phyloP scores from a whole-genome alignment of 2,113 vertebrate genomes.

The Scomber japonicus region DNA sequence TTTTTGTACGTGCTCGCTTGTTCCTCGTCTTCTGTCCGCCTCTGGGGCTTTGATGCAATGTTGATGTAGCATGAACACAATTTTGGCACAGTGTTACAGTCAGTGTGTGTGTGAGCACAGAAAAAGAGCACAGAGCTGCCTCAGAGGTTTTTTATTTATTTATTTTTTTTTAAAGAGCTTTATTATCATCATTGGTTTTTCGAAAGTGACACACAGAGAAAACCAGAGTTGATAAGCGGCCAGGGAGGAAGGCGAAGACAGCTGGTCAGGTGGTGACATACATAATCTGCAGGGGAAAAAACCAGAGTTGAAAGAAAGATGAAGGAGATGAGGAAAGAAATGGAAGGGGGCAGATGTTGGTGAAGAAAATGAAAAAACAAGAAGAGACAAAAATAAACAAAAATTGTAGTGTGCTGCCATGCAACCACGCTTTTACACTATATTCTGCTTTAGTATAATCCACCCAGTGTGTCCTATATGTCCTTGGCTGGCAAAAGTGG shows the following conservation, averaged over 20 bases:
- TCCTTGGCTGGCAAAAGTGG: slow-evolving; percentile 27
- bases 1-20: neutral
- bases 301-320: neutral
- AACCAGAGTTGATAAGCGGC: neutral
- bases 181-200: slow-evolving; percentile 14
- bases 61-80: neutral
- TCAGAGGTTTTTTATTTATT: slow-evolving; percentile 21
- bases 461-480: neutral
- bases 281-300: neutral
- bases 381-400: neutral
- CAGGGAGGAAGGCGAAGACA: slow-evolving; percentile 11
- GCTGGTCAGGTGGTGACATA: neutral
- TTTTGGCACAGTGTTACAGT: slow-evolving; percentile 3
- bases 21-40: neutral
- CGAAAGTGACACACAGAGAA: slow-evolving; percentile 2
- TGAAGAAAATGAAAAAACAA: neutral
- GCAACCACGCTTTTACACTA: neutral
- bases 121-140: neutral
- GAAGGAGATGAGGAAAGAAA: neutral
- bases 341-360: neutral
- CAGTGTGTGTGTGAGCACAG: neutral
- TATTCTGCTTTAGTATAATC: neutral
- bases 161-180: neutral
- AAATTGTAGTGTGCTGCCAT: neutral
- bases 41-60: slow-evolving; percentile 1